Evolutionary conservation across 2,797 vertebrate genomes (phyloP), one percentile per base, ranked within the genome.

Genomic region (Characodon lateralis): DNA sequence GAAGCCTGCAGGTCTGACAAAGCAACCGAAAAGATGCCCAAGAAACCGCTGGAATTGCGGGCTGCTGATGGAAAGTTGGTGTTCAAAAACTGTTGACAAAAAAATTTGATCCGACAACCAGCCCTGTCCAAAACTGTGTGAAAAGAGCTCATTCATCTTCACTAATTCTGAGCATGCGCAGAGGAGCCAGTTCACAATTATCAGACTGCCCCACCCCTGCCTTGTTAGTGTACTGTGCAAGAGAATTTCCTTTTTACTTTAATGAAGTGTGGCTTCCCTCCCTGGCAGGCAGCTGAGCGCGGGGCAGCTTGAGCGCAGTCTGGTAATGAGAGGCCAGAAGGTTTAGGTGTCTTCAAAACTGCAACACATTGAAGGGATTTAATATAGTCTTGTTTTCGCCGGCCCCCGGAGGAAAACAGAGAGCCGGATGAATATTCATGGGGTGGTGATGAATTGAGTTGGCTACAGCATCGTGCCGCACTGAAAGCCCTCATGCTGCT

Each of bases 391-490:
- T 90, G 89, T 91, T 92, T 87, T 83, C 84, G 79, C 68, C 84
- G 77, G 82, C 91, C 92, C 66, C 89, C 77, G 83, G 85, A 92
- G 90, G 89, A 92, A 70, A 90, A 83, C 70, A 35, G 79, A 83
- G 88, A 86, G 88, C 88, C 5, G 84, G 78, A 93, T 95, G 93
- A 95, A 94, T 95, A 95, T 94, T 95, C 93, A 95, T 94, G 88
- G 73, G 0, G 70, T 28, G 16, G 81, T 94, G 93, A 94, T 94
- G 86, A 93, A 93, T 91, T 91, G 90, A 82, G 87, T 88, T 88
- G 88, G 90, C 92, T 86, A 82, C 90, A 91, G 93, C 90, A 61
- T 78, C 71, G 87, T 84, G 88, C 87, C 91, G 87, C 89, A 91
- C 92, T 87, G 84, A 93, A 92, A 92, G 88, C 90, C 85, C 92